Conservation (phyloP, 2,113 vertebrate genomes). For the Eptatretus burgeri region DNA sequence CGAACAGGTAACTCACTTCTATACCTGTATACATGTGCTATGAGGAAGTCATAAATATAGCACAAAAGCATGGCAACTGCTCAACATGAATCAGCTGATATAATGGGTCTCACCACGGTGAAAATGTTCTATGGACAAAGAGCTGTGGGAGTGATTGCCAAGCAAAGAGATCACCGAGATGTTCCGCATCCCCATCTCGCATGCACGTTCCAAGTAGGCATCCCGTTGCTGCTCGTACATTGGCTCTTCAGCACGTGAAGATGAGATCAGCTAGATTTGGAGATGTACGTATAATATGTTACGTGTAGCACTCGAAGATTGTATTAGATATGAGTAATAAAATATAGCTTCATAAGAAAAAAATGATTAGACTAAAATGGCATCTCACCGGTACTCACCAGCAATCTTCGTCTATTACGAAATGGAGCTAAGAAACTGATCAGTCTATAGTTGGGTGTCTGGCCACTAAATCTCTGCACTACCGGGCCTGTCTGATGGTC, state of each 20-base stretch:
- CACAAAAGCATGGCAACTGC: neutral
- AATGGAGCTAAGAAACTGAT: constrained; percentile 49
- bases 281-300: neutral
- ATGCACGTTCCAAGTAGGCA: constrained; percentile 79
- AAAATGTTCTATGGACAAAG: constrained; percentile 96
- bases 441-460: constrained; percentile 22
- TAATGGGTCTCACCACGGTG: constrained; percentile 40
- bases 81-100: neutral
- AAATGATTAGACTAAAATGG: too few relatives aligned
- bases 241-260: constrained; percentile 38
- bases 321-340: neutral
- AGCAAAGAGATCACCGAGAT: constrained; percentile 77
- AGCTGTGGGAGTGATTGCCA: constrained; percentile 56
- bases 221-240: constrained; percentile 84
- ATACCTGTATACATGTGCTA: too few relatives aligned
- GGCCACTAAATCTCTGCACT: neutral
- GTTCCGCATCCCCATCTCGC: constrained; percentile 88
- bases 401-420: constrained; percentile 52
- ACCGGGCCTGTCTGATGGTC: too few relatives aligned
- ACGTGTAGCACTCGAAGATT: neutral
- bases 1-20: too few relatives aligned
- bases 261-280: constrained; percentile 42
- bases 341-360: neutral
- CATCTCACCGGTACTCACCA: constrained; percentile 31
- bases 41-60: too few relatives aligned